Base-by-base conservation (phyloP, 1,140 invertebrate species). In the Microplitis demolitor region DNA sequence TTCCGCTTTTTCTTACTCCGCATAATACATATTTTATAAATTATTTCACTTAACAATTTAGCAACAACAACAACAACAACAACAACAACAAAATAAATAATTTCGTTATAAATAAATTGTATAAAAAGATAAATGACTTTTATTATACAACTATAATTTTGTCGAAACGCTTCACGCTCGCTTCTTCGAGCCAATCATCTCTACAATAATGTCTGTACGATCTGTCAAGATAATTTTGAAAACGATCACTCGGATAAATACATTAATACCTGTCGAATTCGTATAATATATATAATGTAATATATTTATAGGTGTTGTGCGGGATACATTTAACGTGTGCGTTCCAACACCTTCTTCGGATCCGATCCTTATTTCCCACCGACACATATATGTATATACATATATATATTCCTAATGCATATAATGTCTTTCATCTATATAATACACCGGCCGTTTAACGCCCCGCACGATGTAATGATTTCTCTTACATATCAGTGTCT, bases 231-330 rank as follows among this genome's bases (percentile, higher is more conserved):
- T 45, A 45, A 45, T 45, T 45, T 45, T 45, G 39, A 64, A 31
- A 61, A 61, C 11, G 11, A 33, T n/a, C 37, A 64, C 62, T 64
- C 16, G 62, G 16, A 39, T 24, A 24, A 45, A 35, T 45, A 45
- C 62, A 64, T 64, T 64, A 39, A 64, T 64, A 64, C 14, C 37
- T 35, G 62, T 64, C 37, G 62, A 64, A 64, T 64, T 8, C 34
- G 35, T n/a, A 64, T 37, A 37, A 13, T 35, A 64, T 64, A 56
- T 56, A 56, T 6, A 13, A 5, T 16, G 5, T 5, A 16, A 56
- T 24, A 56, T 24, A 56, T 24, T 13, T 61, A 8, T 33, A 13
- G 14, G 16, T 31, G 14, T 61, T 13, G 58, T 4, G 58, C 8
- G 31, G 9, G 58, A 61, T 24, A 56, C 54, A 56, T 56, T 56